phyloP scores from a whole-genome alignment of 2,113 vertebrate species.

The Motacilla tschutschensis region DNA sequence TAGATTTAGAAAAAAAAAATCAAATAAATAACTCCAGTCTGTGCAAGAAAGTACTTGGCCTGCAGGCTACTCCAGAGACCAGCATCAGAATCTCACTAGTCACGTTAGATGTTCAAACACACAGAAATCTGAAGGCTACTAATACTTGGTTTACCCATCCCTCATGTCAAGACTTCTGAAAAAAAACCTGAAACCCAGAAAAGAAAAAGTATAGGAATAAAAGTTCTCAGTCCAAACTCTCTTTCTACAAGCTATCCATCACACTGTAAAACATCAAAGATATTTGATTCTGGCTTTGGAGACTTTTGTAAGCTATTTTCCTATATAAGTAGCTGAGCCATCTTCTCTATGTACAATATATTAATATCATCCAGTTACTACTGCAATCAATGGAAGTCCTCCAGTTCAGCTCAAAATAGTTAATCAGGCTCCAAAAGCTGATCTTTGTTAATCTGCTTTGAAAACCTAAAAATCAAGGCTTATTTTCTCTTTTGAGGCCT shows the following conservation, averaged over 20 bases:
- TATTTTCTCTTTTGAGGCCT: not conserved
- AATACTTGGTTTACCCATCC: not conserved
- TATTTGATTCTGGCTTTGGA: not conserved
- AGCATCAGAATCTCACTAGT: not conserved
- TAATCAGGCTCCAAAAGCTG: not conserved
- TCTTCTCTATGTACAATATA: not conserved
- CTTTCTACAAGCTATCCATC: not conserved
- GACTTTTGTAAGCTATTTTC: not conserved
- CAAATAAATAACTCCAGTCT: not conserved
- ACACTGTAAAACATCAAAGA: not conserved
- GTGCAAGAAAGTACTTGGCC: not conserved
- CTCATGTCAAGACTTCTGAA: not conserved
- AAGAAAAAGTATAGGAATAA: not conserved
- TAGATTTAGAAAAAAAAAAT: not conserved
- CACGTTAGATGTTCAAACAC: not conserved
- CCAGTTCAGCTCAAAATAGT: not conserved
- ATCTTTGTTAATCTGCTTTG: not conserved
- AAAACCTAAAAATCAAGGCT: constrained; percentile 2
- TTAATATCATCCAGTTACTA: not conserved
- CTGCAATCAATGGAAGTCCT: not conserved
- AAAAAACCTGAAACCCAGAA: not conserved
- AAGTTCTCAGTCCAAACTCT: not conserved
- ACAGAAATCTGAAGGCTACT: not conserved
- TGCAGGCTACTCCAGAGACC: not conserved
- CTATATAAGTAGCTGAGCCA: not conserved